phyloP scores from a whole-genome alignment of 2,888 invertebrate genomes.

The Melanotus villosus region DNA sequence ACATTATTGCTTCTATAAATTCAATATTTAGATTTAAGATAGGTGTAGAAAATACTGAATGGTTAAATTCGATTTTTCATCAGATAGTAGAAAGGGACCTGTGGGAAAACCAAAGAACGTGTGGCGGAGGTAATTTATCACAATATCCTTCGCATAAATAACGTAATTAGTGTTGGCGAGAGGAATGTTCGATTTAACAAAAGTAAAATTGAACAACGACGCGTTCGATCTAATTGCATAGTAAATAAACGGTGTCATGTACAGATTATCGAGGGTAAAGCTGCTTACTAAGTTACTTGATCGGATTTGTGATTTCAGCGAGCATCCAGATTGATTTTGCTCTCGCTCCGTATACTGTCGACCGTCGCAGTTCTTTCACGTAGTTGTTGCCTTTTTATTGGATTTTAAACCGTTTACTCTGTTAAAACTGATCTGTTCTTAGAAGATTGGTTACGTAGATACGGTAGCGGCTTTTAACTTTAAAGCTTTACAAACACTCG shows the following conservation, averaged over 20 bases:
- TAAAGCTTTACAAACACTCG: slow-evolving; percentile 4
- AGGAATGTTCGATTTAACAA: slow-evolving; percentile 10
- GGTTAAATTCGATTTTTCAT: too few species aligned
- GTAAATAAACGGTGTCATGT: slow-evolving; percentile 38
- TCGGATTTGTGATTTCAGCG: slow-evolving; percentile 40
- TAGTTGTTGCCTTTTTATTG: slow-evolving; percentile 36
- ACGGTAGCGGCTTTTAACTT: slow-evolving; percentile 16
- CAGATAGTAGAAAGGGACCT: neutral
- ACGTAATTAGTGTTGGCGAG: slow-evolving; percentile 1
- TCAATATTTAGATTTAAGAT: too few species aligned
- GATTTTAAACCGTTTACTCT: slow-evolving; percentile 37
- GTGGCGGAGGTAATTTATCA: slow-evolving; percentile 7
- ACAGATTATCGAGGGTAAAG: slow-evolving; percentile 37
- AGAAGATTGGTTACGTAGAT: slow-evolving; percentile 21
- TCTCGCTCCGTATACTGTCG: slow-evolving; percentile 11
- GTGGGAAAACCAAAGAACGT: neutral
- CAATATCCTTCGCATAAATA: slow-evolving; percentile 17
- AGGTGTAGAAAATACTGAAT: too few species aligned
- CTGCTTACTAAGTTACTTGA: slow-evolving; percentile 38
- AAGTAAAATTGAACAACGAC: slow-evolving; percentile 25
- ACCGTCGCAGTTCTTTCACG: slow-evolving; percentile 29
- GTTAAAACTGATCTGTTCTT: slow-evolving; percentile 34
- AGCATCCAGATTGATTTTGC: slow-evolving; percentile 39
- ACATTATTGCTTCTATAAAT: too few species aligned
- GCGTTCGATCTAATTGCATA: slow-evolving; percentile 35